These are phyloP conservation scores for Porites rus DNA, from an alignment of 92 coral and sea anemone species.

Conservation along the genomic window DNA sequence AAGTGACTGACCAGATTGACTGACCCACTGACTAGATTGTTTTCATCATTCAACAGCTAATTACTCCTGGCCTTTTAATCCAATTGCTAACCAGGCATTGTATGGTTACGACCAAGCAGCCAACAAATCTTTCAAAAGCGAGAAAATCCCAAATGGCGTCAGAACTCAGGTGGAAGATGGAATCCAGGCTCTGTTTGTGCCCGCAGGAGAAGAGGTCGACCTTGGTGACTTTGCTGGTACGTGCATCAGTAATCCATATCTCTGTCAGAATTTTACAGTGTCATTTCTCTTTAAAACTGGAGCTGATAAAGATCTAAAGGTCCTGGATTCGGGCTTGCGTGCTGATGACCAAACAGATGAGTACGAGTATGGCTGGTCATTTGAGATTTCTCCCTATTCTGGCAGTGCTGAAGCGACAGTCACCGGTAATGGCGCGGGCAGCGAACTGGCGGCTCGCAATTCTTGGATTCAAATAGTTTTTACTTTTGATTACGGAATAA, in stretches of 20 bases:
- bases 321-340: background rate
- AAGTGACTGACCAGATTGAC: too few species aligned
- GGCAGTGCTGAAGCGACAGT: background rate
- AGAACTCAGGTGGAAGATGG: background rate
- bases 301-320: background rate
- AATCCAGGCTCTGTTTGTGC: conserved; percentile 32
- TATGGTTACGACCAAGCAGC: conserved; percentile 15
- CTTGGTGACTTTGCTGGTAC: conserved; percentile 29
- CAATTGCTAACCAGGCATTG: conserved; percentile 1
- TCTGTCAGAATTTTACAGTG: conserved; percentile 21
- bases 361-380: conserved; percentile 1
- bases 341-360: background rate
- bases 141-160: background rate
- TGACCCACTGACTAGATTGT: too few species aligned
- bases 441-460: background rate
- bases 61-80: conserved; percentile 3
- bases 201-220: conserved; percentile 8
- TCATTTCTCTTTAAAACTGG: conserved; percentile 16
- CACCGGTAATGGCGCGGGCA: background rate
- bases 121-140: conserved; percentile 17
- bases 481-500: background rate
- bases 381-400: background rate
- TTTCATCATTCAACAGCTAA: background rate
- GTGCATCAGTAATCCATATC: conserved; percentile 9
- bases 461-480: conserved; percentile 4